Base-by-base conservation (phyloP, 2,888 invertebrate genomes). In the Colletes collaris region DNA sequence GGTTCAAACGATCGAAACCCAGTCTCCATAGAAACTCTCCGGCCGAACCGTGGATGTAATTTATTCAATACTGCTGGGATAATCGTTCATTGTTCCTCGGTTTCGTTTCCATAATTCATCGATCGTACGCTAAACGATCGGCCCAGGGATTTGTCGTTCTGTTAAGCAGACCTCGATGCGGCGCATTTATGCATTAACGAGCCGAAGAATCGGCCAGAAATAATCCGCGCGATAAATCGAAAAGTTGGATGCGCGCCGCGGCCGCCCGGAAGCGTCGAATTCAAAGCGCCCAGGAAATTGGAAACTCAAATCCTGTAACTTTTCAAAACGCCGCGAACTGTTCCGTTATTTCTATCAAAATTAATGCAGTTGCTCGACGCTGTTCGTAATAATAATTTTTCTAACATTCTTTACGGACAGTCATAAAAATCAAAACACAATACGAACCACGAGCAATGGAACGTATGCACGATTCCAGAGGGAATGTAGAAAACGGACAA, bases 41-140 rank as follows among this genome's bases (percentile, higher is more conserved):
- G 59, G 35, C 71, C 65, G 66, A 63, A 66, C 63, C 52, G 63
- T 49, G 35, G 8, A 10, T n/a, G 46, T 70, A 75, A 83, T 77
- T 81, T 81, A 83, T 83, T 83, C 78, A 83, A 78, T 73, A 66
- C 58, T 50, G 60, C 37, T 40, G 19, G 52, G 74, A 65, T 74
- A 73, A 52, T 58, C 59, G 75, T 16, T 64, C 69, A 78, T 75
- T 81, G 75, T 83, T 68, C 60, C 63, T 27, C 60, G 16, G 46
- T 59, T 69, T 80, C 55, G 63, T 81, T 83, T 73, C 69, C 77
- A 81, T 75, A 81, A 77, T 81, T 83, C 78, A 83, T 83, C 78
- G 76, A 68, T 53, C 62, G 53, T 50, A 75, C 66, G 56, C 50
- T 67, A 75, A 78, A 81, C 70, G 69, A 73, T 73, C 53, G 72